A percentile compares a stretch with the other conserved stretches of the same genome.
These are phyloP conservation scores for Corythornis leucogaster DNA, from an alignment of 2,797 vertebrate species.

Conservation along the genomic window DNA sequence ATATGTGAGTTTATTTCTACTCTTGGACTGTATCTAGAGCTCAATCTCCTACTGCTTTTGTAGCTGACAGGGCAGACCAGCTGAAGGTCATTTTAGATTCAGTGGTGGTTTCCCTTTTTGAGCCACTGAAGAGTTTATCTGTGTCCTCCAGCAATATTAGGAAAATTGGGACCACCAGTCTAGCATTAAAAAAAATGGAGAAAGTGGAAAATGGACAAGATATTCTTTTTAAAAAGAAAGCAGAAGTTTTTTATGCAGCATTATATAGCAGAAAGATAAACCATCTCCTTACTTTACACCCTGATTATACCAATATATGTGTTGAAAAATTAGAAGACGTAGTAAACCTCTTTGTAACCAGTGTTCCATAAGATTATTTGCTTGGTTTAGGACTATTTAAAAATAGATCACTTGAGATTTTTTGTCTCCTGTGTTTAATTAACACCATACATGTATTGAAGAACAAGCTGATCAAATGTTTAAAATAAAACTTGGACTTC, in stretches of 20 bases:
- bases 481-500: background rate
- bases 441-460: background rate
- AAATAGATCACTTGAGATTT: background rate
- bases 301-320: background rate
- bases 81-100: background rate
- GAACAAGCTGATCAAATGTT: background rate
- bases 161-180: background rate
- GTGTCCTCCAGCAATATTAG: background rate
- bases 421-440: background rate
- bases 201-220: background rate
- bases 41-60: background rate
- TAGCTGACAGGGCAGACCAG: background rate
- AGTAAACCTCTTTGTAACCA: background rate
- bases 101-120: background rate
- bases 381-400: background rate
- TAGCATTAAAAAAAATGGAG: background rate
- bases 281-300: background rate
- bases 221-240: background rate
- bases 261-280: background rate
- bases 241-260: background rate
- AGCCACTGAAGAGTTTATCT: background rate
- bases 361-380: background rate
- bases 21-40: background rate
- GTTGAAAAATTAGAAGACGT: background rate
- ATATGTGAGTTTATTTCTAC: background rate